A percentile compares a stretch with the other conserved stretches of the same genome.
phyloP scores from a whole-genome alignment of 2,113 vertebrate genomes.

The Callipepla squamata region DNA sequence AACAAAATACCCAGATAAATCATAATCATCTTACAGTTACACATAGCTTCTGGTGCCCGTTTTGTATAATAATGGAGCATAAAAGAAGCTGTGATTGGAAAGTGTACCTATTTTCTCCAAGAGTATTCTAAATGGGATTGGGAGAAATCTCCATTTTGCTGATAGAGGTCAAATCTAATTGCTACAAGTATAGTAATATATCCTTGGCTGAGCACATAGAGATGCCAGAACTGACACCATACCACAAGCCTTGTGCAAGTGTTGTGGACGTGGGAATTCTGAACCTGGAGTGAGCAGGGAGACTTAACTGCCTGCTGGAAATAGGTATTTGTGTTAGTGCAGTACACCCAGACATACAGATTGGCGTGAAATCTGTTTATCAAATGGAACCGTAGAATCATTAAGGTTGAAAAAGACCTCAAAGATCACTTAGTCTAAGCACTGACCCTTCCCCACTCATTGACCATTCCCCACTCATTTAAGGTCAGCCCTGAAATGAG shows the following conservation, averaged over 20 bases:
- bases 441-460: no score
- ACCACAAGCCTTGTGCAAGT: not conserved
- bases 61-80: conserved; percentile 16
- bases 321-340: accelerated
- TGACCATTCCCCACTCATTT: no score
- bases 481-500: no score
- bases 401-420: no score
- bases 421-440: no score
- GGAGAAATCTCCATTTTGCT: conserved; percentile 18
- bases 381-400: not conserved
- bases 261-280: not conserved
- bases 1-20: conserved; percentile 22
- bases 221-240: not conserved
- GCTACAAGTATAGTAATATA: not conserved
- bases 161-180: conserved; percentile 43
- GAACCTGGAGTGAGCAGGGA: not conserved
- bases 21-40: conserved; percentile 53
- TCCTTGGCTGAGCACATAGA: not conserved
- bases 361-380: not conserved
- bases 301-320: not conserved
- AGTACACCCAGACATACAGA: not conserved
- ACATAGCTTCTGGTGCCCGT: conserved; percentile 29
- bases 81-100: conserved; percentile 28
- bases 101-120: conserved; percentile 17
- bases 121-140: conserved; percentile 35